Evolutionary conservation across 2,797 vertebrate species (phyloP).

Genomic region (Limosa lapponica): DNA sequence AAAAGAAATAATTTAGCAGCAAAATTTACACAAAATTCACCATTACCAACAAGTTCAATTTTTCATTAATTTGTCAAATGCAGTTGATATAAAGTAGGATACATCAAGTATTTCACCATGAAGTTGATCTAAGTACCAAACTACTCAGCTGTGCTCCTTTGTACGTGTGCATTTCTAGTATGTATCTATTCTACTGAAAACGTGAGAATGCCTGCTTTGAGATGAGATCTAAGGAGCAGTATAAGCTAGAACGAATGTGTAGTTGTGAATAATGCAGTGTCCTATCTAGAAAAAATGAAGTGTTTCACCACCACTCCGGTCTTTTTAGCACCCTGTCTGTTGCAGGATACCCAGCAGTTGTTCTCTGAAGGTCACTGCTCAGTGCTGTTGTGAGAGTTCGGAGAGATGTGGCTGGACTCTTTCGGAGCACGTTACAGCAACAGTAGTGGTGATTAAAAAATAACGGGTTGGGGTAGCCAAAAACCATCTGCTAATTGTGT

Average conservation of each 20-base stretch:
- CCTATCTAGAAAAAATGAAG: background rate
- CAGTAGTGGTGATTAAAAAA: background rate
- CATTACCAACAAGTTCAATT: background rate
- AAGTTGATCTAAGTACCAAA: background rate
- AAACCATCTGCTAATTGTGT: background rate
- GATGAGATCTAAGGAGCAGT: background rate
- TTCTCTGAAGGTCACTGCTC: background rate
- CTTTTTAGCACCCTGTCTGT: background rate
- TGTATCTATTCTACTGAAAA: background rate
- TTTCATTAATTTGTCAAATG: background rate
- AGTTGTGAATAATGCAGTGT: background rate
- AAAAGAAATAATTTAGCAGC: background rate
- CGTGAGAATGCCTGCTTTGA: background rate
- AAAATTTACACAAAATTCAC: background rate
- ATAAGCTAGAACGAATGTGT: background rate
- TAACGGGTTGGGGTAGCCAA: background rate
- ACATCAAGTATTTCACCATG: background rate
- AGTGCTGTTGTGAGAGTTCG: background rate
- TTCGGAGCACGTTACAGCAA: background rate
- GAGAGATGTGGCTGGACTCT: background rate
- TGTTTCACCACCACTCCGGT: background rate
- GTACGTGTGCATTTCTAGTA: background rate
- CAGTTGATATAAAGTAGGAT: background rate
- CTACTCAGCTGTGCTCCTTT: background rate
- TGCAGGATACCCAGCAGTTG: fast-evolving